Conservation (phyloP, 2,113 vertebrate genomes). For the Cranoglanis bouderius region DNA sequence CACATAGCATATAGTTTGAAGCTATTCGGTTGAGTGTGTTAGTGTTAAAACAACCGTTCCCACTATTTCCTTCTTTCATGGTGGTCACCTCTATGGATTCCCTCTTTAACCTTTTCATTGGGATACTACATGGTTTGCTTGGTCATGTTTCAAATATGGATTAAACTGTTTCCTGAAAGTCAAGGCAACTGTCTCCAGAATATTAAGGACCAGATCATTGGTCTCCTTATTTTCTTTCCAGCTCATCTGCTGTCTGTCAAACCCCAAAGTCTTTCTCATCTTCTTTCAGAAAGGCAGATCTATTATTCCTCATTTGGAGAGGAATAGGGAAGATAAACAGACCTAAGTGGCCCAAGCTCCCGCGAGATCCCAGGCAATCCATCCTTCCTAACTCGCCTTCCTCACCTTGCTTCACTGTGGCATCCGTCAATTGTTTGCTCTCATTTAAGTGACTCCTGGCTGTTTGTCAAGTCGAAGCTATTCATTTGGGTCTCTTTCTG, state of each 20-base stretch:
- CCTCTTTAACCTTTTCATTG: background rate
- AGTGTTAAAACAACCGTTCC: background rate
- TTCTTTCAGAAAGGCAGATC: background rate
- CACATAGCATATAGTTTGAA: background rate
- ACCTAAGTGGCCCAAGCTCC: background rate
- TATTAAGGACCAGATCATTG: background rate
- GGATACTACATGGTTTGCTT: background rate
- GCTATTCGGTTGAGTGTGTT: background rate
- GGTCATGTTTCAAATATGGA: too few species aligned
- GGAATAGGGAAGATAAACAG: slow-evolving; percentile 16
- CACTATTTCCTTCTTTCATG: background rate
- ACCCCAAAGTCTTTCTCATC: background rate
- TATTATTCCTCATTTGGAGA: slow-evolving; percentile 20
- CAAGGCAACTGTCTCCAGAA: background rate
- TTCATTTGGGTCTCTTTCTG: background rate
- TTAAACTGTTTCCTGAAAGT: background rate
- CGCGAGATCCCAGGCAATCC: background rate
- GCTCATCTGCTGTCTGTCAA: slow-evolving; percentile 28
- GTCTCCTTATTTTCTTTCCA: background rate
- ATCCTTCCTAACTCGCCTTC: background rate
- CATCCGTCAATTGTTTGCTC: slow-evolving; percentile 21
- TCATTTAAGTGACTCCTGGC: background rate
- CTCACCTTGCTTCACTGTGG: background rate
- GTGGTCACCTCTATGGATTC: background rate
- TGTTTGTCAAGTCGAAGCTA: slow-evolving; percentile 21